Evolutionary conservation across 2,888 invertebrate species (phyloP), one percentile per base, ranked within the genome.

Genomic region (Melipona bicolor): DNA sequence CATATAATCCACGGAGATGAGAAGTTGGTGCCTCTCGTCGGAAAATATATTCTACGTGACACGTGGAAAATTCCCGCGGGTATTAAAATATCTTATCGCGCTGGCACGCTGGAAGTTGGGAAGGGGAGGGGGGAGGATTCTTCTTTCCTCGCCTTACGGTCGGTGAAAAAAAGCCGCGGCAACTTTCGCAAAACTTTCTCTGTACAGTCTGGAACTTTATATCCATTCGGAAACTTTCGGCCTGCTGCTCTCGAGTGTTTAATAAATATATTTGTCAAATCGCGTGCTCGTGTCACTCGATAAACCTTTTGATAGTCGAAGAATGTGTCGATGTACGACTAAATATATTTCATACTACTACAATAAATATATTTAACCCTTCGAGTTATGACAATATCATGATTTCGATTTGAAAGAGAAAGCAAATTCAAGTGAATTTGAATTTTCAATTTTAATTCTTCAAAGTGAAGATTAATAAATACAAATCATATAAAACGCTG

Each of bases 51-150:
- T 87, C 79, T 69, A 61, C 72, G 79, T 85, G 87, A 83, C 84
- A 85, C 81, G 81, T 73, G 78, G 73, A 64, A 83, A 83, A 83
- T 83, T 87, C 85, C 85, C 87, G 84, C 81, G 79, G 62, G 87
- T 87, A 87, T 85, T 87, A 87, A 87, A 87, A 83, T 84, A 87
- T 87, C 81, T 87, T 87, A 87, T 85, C 82, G 71, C 50, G n/a
- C 65, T 50, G 32, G 62, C 59, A 61, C 64, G 74, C 79, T 43
- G 64, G 74, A 85, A 85, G 74, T 79, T 64, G 27, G 17, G 1
- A 9, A 43, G 9, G 9, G 1, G 9, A 43, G 9, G 9, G 43
- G 43, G 11, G 43, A 43, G 52, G 70, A 83, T 54, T 72, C 64
- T 50, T 50, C 68, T n/a, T 50, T 79, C 49, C 61, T 62, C 75